A percentile compares a stretch with the other conserved stretches of the same genome.
phyloP scores from a whole-genome alignment of 2,113 vertebrate genomes.

The Lampris megalopsis region DNA sequence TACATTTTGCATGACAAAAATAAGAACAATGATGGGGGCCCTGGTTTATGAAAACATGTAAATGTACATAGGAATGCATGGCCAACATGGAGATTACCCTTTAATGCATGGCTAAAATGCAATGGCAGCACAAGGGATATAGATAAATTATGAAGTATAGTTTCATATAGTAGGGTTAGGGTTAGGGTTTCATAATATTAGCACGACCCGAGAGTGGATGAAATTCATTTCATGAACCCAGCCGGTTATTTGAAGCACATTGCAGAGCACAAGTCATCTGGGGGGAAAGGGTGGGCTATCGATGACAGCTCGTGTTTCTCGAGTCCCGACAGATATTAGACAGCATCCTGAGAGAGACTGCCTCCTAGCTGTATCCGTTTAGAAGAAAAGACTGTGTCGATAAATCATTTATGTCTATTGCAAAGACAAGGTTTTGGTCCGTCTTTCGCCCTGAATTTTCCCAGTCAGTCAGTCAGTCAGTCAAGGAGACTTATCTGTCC shows the following conservation, averaged over 20 bases:
- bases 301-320: slow-evolving; percentile 51
- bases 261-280: slow-evolving; percentile 31
- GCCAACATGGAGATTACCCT: background rate
- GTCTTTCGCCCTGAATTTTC: slow-evolving; percentile 10
- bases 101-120: no score
- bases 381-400: slow-evolving; percentile 35
- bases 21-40: background rate
- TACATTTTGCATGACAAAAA: no score
- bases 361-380: slow-evolving; percentile 44
- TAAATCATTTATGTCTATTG: slow-evolving; percentile 40
- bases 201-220: slow-evolving; percentile 25
- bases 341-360: slow-evolving; percentile 31
- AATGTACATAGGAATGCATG: background rate
- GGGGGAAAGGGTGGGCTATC: slow-evolving; percentile 43
- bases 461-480: slow-evolving; percentile 12
- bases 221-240: slow-evolving; percentile 25
- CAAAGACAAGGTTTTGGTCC: slow-evolving; percentile 11
- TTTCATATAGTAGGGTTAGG: background rate
- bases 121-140: background rate
- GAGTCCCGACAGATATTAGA: slow-evolving; percentile 39
- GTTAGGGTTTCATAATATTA: slow-evolving; percentile 38
- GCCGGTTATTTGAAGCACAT: slow-evolving; percentile 43
- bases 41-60: background rate
- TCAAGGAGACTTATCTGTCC: slow-evolving; percentile 45
- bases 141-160: no score